Evolutionary conservation across 2,888 invertebrate genomes (phyloP), one percentile per base, ranked within the genome.

Genomic region (Pristionchus arcanus): DNA sequence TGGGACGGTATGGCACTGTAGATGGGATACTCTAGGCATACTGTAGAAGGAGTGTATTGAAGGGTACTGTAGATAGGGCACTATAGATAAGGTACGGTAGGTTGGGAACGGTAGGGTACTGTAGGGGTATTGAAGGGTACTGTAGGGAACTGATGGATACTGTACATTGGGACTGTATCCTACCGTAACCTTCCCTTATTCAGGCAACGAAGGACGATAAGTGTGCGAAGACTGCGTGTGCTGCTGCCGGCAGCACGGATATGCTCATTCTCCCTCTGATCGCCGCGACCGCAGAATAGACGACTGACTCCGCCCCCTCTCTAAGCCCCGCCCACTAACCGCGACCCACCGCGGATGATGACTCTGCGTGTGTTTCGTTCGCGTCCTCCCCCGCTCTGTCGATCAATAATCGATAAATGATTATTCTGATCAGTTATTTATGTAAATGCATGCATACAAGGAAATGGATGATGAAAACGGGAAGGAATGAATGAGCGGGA

Each of bases 361-460:
- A 71, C 34, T 71, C 63, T n/a, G 68, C 25, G 34, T 21, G 34
- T 34, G 34, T 74, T 34, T 25, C 37, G 74, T 42, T 25, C 74
- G 74, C 37, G 74, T 81, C 81, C 81, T 71, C 71, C 74, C 81
- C 49, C 53, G 53, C 81, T 81, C 81, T 81, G 81, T 81, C 81
- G 81, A 81, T 81, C 81, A 81, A 81, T 81, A 81, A 81, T 81
- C 81, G 81, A 81, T 81, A 81, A 81, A 81, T 81, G 81, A 81
- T 81, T 81, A 81, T 81, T 81, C 81, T 81, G 81, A 81, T 81
- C 81, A 81, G n/a, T 28, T n/a, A 16, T 34, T 71, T 49, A 13
- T 49, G 9, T 0, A 3, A 49, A 49, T 49, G 15, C 55, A 55
- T 2, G 15, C 15, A 21, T 15, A 9, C 55, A 55, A 19, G 55